Conservation (phyloP, 2,888 invertebrate species). For the Glaucopsyche alexis region DNA sequence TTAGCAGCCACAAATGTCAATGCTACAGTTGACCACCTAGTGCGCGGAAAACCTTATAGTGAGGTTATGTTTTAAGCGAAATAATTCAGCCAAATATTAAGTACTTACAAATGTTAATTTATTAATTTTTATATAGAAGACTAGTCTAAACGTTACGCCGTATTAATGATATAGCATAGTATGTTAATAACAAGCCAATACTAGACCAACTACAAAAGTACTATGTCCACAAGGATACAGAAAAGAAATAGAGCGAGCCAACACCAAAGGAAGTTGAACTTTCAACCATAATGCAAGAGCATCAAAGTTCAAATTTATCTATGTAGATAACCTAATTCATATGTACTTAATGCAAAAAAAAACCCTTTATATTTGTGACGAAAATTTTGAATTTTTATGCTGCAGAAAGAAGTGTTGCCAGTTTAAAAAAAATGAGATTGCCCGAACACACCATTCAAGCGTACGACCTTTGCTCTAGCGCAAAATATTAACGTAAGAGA, state of each 20-base stretch:
- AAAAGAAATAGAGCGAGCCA: slow-evolving; percentile 27
- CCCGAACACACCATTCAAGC: slow-evolving; percentile 6
- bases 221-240: slow-evolving; percentile 2
- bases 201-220: slow-evolving; percentile 2
- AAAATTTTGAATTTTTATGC: neutral
- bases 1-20: too few species aligned
- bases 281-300: neutral
- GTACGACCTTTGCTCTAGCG: neutral
- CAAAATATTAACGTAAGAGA: neutral
- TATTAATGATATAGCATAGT: slow-evolving; percentile 2
- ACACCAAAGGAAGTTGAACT: slow-evolving; percentile 11
- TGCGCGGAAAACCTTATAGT: neutral
- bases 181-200: slow-evolving; percentile 25
- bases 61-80: neutral
- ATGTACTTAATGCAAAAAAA: neutral
- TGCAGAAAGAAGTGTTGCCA: neutral
- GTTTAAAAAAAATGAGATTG: neutral
- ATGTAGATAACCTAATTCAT: neutral
- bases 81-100: slow-evolving; percentile 7
- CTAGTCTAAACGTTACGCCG: neutral
- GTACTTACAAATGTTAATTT: slow-evolving; percentile 9
- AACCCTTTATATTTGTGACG: neutral
- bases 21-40: too few species aligned
- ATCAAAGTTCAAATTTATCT: neutral
- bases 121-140: neutral